Base-by-base conservation (phyloP, 2,797 vertebrate genomes). In the Takifugu rubripes region DNA sequence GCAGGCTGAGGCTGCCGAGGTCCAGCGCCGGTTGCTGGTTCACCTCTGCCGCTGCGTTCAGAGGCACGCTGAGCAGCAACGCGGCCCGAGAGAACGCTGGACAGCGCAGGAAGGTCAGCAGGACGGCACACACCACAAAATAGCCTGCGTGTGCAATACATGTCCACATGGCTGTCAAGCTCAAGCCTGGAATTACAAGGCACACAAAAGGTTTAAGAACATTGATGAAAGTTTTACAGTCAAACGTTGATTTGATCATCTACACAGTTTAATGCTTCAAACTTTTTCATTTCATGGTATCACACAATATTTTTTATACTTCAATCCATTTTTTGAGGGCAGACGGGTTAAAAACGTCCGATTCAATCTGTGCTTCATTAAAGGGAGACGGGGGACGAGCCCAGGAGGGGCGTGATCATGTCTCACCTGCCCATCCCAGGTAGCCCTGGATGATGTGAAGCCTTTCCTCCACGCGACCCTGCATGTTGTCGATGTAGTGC, bases 31-130 rank as follows among this genome's bases (percentile, higher is more conserved):
- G 76, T 56, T 90, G 87, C 54, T 90, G 89, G 85, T 93, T 89
- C 64, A 94, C 58, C 77, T 94, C 89, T 0, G 87, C 82, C 0
- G 88, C 79, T 0, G 87, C 59, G 0, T 94, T 93, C 7, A 92
- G 76, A 0, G 86, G 17, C 0, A 95, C 91, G 0, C 84, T 68
- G 62, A 95, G 53, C 49, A 95, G 84, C 54, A 94, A 82, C 68
- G 75, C 14, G 3, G 84, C 77, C 1, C 78, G 87, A 5, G 92
- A 76, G 16, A 90, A 89, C 0, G 46, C 78, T 0, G 88, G 83
- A 26, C 87, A 89, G 16, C 83, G 90, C 69, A 94, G 86, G 76
- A 94, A 94, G 0, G 90, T 87, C 78, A 93, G 80, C 5, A 93
- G 75, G 1, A 88, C 58, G 0, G 92, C 89, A 10, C 85, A 79